These are phyloP conservation scores for Macropodus opercularis DNA, from an alignment of 2,797 vertebrate species.

Conservation along the genomic window DNA sequence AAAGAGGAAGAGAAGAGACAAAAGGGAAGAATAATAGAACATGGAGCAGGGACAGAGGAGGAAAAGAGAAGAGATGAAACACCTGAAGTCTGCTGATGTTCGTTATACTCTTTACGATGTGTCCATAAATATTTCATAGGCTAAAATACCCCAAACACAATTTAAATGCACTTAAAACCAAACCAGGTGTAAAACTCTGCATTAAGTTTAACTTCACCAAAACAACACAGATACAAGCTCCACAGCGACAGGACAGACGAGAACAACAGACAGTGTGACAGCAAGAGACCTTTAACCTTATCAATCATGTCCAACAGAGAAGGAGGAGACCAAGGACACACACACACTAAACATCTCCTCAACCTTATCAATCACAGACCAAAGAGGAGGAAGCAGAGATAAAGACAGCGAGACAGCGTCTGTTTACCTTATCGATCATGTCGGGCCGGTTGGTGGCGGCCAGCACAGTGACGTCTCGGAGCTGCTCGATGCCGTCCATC, in stretches of 20 bases:
- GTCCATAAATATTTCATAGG: not conserved
- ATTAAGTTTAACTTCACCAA: not conserved
- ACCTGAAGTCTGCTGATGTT: not conserved
- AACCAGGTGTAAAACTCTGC: not conserved
- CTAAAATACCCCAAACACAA: not conserved
- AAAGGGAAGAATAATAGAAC: slow-evolving; percentile 50
- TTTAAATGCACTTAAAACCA: not conserved
- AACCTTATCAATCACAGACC: slow-evolving; percentile 67
- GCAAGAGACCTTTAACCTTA: slow-evolving; percentile 62
- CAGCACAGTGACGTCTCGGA: slow-evolving; percentile 91
- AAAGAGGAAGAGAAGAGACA: slow-evolving; percentile 59
- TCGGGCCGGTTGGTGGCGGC: slow-evolving; percentile 97
- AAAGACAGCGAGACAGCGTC: slow-evolving; percentile 41
- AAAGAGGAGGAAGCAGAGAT: slow-evolving; percentile 56
- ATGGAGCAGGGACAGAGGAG: not conserved
- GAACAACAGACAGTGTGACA: slow-evolving; percentile 33
- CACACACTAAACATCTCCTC: slow-evolving; percentile 46
- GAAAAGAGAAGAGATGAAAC: slow-evolving; percentile 1
- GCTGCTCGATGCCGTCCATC: slow-evolving; percentile 96
- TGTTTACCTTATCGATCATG: slow-evolving; percentile 95
- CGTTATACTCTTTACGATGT: not conserved
- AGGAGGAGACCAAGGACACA: slow-evolving; percentile 42
- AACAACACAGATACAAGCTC: slow-evolving; percentile 16
- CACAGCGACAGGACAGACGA: slow-evolving; percentile 19
- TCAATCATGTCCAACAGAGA: slow-evolving; percentile 65